Evolutionary conservation across 1,140 invertebrate species (phyloP).

Genomic region (Teleopsis dalmanni): DNA sequence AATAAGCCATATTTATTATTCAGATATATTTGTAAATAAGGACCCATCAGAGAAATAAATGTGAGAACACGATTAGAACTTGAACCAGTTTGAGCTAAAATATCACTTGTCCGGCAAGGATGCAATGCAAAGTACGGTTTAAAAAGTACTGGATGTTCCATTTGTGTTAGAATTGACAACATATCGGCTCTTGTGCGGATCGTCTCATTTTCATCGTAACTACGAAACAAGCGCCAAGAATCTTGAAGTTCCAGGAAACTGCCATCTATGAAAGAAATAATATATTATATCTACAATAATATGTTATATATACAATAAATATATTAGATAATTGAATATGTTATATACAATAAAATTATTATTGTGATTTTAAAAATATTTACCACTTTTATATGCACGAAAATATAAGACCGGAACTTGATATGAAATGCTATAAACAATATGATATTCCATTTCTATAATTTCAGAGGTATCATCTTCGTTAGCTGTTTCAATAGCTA

Average conservation of each 20-base stretch:
- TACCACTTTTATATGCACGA: slow-evolving; percentile 41
- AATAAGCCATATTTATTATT: slow-evolving; percentile 33
- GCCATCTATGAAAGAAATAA: slow-evolving; percentile 24
- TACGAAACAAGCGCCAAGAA: slow-evolving; percentile 31
- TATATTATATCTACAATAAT: background rate
- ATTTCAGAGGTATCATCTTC: slow-evolving; percentile 16
- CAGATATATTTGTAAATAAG: slow-evolving; percentile 38
- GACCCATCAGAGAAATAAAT: slow-evolving; percentile 43
- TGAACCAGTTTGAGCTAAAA: slow-evolving; percentile 27
- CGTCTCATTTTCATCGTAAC: slow-evolving; percentile 1
- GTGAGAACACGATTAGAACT: slow-evolving; percentile 43
- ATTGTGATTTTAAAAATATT: background rate
- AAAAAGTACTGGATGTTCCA: slow-evolving; percentile 46
- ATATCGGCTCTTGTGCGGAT: slow-evolving; percentile 18
- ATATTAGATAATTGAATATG: background rate
- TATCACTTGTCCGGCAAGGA: slow-evolving; percentile 44
- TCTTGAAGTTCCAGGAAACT: slow-evolving; percentile 32
- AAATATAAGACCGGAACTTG: slow-evolving; percentile 45
- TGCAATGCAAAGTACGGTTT: slow-evolving; percentile 44
- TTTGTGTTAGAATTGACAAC: slow-evolving; percentile 36
- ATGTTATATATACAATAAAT: background rate
- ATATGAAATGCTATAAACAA: slow-evolving; percentile 44
- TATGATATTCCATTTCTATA: slow-evolving; percentile 43
- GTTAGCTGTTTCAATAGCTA: no score
- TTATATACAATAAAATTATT: background rate